These are phyloP conservation scores for Acanthopagrus latus DNA, from an alignment of 2,797 vertebrate species.

Conservation along the genomic window DNA sequence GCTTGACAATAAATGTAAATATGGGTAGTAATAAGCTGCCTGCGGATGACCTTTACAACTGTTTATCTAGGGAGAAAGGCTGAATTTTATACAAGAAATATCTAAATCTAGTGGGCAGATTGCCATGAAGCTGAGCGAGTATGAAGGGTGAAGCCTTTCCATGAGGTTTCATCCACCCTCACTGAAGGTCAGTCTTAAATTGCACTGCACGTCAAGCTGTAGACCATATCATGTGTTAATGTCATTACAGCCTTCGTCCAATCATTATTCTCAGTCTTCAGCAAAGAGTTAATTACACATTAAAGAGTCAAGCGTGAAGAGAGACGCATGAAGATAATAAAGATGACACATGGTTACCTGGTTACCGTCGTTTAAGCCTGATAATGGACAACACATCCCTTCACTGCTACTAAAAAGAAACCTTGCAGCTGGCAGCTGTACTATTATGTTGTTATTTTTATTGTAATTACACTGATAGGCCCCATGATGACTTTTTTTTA, in stretches of 20 bases:
- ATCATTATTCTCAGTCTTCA: constrained; percentile 10
- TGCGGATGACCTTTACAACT: too few relatives aligned
- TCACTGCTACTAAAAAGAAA: constrained; percentile 15
- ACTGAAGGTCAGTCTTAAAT: not conserved
- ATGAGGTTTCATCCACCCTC: not conserved
- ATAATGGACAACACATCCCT: constrained; percentile 19
- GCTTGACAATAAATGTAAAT: too few relatives aligned
- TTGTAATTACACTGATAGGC: constrained; percentile 3
- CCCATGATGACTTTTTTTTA: constrained; percentile 11
- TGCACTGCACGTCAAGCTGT: not conserved
- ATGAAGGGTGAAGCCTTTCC: not conserved
- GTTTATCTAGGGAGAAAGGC: not conserved
- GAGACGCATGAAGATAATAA: constrained; percentile 19
- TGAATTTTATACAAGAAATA: not conserved
- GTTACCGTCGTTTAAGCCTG: constrained; percentile 32
- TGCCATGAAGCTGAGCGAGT: not conserved
- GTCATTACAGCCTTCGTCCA: not conserved
- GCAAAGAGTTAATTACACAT: constrained; percentile 17
- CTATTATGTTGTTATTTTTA: constrained; percentile 12
- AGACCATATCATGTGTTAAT: not conserved
- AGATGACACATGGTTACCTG: constrained; percentile 12
- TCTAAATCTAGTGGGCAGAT: not conserved
- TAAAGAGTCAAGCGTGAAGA: constrained; percentile 11
- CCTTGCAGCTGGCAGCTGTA: constrained; percentile 24
- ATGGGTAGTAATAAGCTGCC: too few relatives aligned